Percentiles rank a stretch among this genome's conserved stretches.
These are phyloP conservation scores for Mormoops blainvillei DNA, from an alignment of 2,113 vertebrate species.

Conservation along the genomic window DNA sequence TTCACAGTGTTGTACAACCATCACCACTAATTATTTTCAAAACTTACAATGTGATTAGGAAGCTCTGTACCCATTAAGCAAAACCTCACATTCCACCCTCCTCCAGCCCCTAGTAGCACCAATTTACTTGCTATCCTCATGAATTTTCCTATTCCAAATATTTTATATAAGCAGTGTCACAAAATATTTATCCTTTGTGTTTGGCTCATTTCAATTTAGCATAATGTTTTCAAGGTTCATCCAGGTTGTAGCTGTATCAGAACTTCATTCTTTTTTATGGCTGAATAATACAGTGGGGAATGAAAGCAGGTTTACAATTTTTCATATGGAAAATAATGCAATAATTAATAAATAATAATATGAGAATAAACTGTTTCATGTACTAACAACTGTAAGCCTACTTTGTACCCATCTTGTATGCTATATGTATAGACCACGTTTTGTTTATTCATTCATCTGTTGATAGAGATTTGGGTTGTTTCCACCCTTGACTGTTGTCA, in stretches of 20 bases:
- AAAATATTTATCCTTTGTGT: background rate
- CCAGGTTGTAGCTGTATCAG: background rate
- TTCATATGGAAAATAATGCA: background rate
- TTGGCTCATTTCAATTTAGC: background rate
- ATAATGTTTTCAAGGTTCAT: background rate
- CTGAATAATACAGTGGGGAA: background rate
- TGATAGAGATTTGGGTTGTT: background rate
- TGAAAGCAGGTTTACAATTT: background rate
- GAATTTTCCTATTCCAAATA: background rate
- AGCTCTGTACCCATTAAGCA: background rate
- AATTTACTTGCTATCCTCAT: background rate
- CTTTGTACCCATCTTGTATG: background rate
- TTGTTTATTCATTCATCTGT: background rate
- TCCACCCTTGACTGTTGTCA: background rate
- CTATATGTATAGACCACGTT: background rate
- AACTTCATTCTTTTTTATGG: background rate
- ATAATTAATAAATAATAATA: background rate
- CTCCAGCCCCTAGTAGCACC: background rate
- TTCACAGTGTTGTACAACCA: background rate
- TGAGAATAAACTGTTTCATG: background rate
- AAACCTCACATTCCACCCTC: background rate
- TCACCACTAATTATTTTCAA: background rate
- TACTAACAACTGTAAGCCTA: background rate
- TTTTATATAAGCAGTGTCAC: background rate
- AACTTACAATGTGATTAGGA: background rate